Base-by-base conservation (phyloP, 2,888 invertebrate genomes). In the Exephanes ischioxanthus region DNA sequence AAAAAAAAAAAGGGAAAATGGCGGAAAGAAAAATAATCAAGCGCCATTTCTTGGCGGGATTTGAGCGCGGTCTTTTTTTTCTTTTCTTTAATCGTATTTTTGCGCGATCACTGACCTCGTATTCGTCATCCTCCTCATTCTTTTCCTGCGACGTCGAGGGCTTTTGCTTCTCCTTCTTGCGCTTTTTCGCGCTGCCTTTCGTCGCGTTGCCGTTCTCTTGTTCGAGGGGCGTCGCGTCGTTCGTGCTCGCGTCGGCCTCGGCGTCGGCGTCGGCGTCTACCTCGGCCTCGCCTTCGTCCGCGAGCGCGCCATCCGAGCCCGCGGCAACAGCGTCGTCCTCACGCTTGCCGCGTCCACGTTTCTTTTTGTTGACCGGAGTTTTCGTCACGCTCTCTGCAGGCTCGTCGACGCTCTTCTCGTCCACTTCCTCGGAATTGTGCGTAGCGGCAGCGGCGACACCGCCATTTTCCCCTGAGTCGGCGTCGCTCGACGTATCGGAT, bases 41-140 rank as follows among this genome's bases (percentile, higher is more conserved):
- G 41, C 68, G 55, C 66, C 26, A 67, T 76, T 63, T 72, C 41
- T 72, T 77, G 66, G 77, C 58, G 79, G 72, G 72, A 84, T 48
- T 11, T 7, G 45, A 16, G 26, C 22, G n/a, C 16, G 19, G 2
- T 16, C 16, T 22, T 5, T n/a, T 63, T 79, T 30, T 58, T 14
- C 3, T 55, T 55, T 55, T 55, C 19, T 55, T 55, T 22, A 5
- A 7, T 41, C 1, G 22, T 3, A 33, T 30, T 66, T 68, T 22
- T 37, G 14, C 11, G 45, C 58, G 53, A 11, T 30, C 14, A 72
- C 82, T 78, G 87, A 95, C 96, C 95, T 96, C 96, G 87, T 95
- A 95, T 83, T 95, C 95, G 80, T 95, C 94, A 85, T 94, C 94
- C 11, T 94, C 94, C 3, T 90, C 87, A 37, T 89, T 87, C 91